Evolutionary conservation across 2,888 invertebrate genomes (phyloP), one percentile per base, ranked within the genome.

Genomic region (Tetheella fluctuosa): DNA sequence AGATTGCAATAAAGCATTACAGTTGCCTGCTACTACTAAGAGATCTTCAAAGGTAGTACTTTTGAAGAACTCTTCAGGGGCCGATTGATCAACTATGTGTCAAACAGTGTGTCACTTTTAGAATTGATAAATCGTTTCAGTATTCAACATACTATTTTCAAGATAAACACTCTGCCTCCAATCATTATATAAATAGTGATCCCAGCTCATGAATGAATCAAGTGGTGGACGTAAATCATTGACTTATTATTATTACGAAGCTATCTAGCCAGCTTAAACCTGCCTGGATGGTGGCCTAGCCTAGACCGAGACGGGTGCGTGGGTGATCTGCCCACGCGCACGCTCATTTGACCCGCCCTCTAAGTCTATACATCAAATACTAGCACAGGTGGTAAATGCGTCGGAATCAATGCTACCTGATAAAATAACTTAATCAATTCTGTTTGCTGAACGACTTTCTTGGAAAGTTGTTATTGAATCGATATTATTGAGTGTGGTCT

Each of bases 321-420:
- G 48, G 48, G 48, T 48, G 48, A 48, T 10, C 48, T 17, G 48
- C 48, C 48, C 48, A 48, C 48, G 55, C 34, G 34, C 20, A 2
- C 20, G 54, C 54, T 30, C 54, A n/a, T 39, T 39, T 48, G 48
- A 55, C 55, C 34, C 55, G 20, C 30, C n/a, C 28, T 65, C 64
- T 67, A 64, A 63, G 68, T 60, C 64, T 48, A 59, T 63, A 64
- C 74, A 70, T 74, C 70, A 74, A 62, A 54, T 39, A 42, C 59
- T 48, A 53, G 23, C 57, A 58, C 74, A 74, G 70, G 70, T 72
- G 70, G 62, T 58, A 72, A 69, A 72, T 66, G 67, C 63, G 65
- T 63, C 54, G 57, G 59, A 34, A 60, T 53, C 48, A 59, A 60
- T 37, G n/a, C 17, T 48, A 37, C 20, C 13, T 20, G 34, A 55